Base-by-base conservation (phyloP, 1,140 invertebrate genomes). In the Zaprionus taronus region DNA sequence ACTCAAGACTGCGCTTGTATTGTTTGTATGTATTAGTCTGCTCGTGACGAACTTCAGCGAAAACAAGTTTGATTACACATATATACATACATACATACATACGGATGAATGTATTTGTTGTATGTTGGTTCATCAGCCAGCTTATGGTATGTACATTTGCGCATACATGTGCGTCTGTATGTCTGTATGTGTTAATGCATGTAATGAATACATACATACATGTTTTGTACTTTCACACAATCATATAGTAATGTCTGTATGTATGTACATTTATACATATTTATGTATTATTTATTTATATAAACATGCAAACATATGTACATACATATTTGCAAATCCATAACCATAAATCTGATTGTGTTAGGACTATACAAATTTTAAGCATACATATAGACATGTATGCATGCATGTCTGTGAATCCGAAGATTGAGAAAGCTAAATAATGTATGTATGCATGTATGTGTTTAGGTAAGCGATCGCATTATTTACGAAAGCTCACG, bases 1-100 rank as follows among this genome's bases (percentile, higher is more conserved):
- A 73, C 78, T 77, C 49, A 62, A 44, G 56, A 58, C 36, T 74
- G 44, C 66, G 17, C 63, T 78, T 17, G 69, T 78, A 68, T 70
- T 80, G 17, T 70, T 74, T 22, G 69, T 78, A 68, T 75, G 77
- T 65, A 36, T 56, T 14, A 64, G 64, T 70, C n/a, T 57, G 51
- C 41, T 61, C 41, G 65, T 78, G 63, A 74, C 65, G 63, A 79
- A 76, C 74, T 73, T 77, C 68, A 73, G 61, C 62, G 41, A 87
- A 86, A 87, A 87, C 83, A 68, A 83, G 83, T 87, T 86, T 81
- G 55, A 60, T 60, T 77, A 77, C 68, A 80, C 67, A 65, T 81
- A 53, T 4, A 26, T 26, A 53, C 4, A 24, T 24, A 22, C 22
- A 22, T 22, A 24, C 51, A 12, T 31, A 44, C 49, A 41, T 53